Evolutionary conservation across 2,797 vertebrate genomes (phyloP), one percentile per base, ranked within the genome.

Genomic region (Setipinna tenuifilis): DNA sequence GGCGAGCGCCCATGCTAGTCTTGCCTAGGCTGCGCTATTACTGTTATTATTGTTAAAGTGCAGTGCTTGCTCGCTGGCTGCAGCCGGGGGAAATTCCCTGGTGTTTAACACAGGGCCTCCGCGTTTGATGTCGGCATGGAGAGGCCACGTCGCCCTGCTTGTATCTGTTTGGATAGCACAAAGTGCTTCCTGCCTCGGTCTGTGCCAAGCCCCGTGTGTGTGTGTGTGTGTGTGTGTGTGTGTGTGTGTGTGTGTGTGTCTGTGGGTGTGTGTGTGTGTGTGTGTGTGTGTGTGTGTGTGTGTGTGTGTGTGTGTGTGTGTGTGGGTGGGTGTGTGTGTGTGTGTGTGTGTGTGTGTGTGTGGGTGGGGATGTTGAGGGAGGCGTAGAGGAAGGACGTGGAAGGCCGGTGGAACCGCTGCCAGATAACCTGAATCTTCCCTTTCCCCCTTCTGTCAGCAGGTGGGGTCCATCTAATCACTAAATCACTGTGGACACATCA

Each of bases 51-150:
- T 82, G 57, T 75, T 83, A 25, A 82, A 50, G 71, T 62, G 83
- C n/a, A 14, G 58, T 54, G 50, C 50, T 54, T 54, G 50, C 50
- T 54, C 9, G 50, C 50, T 54, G 50, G 50, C 50, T 54, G 61
- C 86, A 88, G 88, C 85, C 86, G 86, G 83, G 83, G 87, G 90
- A 87, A 89, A 86, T 84, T 83, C 85, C 87, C 86, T 84, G 81
- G 41, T 62, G 71, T 78, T 78, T 41, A 21, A 21, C 35, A 78
- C 71, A 19, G 71, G 71, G 71, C 35, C 71, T 41, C 71, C 0
- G 35, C 35, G 86, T 89, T 83, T 88, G 86, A 90, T 87, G 89
- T 82, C 59, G 41, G 57, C 19, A 83, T 80, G 50, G 35, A 62
- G 58, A 82, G 86, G 86, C 46, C 46, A 82, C 78, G 82, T 44